Base-by-base conservation (phyloP, 1,140 invertebrate species). In the Babylonia areolata region DNA sequence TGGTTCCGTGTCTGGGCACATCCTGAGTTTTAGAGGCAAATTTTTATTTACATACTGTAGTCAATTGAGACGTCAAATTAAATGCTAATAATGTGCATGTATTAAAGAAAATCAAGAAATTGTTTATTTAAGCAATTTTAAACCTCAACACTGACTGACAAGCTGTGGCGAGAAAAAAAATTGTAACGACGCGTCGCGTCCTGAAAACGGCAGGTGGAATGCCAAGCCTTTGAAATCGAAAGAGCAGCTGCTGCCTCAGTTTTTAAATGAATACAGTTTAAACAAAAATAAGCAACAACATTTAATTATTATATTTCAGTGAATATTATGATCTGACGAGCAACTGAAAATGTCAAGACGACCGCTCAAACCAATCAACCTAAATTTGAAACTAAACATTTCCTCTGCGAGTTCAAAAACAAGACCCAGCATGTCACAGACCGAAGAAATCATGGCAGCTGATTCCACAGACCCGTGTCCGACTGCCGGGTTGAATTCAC, bases 401-500 rank as follows among this genome's bases (percentile, higher is more conserved):
- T 40, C 77, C 77, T 39, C 42, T 80, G 78, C 28, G 80, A 79
- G 37, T 54, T 77, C 35, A 51, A 54, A 79, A 42, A 86, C 37
- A 83, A 46, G 75, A 54, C 58, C 75, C 40, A 73, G 75, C 81
- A 64, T 87, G 75, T 78, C 54, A 46, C 9, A 73, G 54, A 39
- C 51, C n/a, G 35, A 46, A 71, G 77, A 80, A 84, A 86, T 81
- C 46, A 51, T 51, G 58, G 83, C 58, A 51, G 84, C 40, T 31
- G 51, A 75, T 87, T 84, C 81, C 64, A 54, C 42, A n/a, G 84
- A 39, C 69, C 77, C 51, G 69, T 78, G 80, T 35, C 46, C 69
- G 42, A 69, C 77, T 78, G 87, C 51, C 85, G 86, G 69, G n/a
- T 20, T 90, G 80, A 87, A 88, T 88, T 92, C 91, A n/a, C 91